Evolutionary conservation across 2,113 vertebrate species (phyloP).

Genomic region (Rhinichthys klamathensis): DNA sequence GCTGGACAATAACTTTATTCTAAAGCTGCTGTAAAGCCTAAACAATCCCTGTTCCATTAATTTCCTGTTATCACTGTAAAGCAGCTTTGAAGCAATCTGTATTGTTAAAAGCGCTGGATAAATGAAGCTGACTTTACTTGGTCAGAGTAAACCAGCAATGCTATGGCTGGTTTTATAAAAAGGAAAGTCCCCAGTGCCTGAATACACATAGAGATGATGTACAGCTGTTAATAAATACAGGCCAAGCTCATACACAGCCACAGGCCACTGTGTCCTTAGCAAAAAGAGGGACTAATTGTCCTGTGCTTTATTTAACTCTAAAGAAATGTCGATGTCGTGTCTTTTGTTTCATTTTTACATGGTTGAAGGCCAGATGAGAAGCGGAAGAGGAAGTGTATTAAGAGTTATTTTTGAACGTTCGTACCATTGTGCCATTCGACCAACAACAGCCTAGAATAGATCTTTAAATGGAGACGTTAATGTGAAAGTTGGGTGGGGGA

Average conservation of each 20-base stretch:
- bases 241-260: not conserved
- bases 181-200: not conserved
- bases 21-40: no score
- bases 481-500: slow-evolving; percentile 23
- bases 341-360: not conserved
- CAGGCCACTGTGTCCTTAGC: not conserved
- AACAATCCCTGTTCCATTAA: no score
- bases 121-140: no score
- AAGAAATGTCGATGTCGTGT: not conserved
- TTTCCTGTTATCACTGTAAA: no score
- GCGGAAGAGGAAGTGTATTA: not conserved
- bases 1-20: no score
- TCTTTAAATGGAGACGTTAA: slow-evolving; percentile 29
- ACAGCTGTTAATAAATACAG: not conserved
- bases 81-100: no score
- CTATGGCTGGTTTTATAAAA: not conserved
- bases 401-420: not conserved
- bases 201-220: not conserved
- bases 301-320: slow-evolving; percentile 13
- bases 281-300: not conserved
- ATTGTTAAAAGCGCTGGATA: no score
- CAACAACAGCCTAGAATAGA: slow-evolving; percentile 18
- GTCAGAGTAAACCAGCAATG: not conserved
- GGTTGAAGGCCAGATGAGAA: not conserved
- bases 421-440: slow-evolving; percentile 11